These are phyloP conservation scores for Geodia barretti DNA, from an alignment of 37 sponge, comb jelly and placozoan genomes.

Conservation along the genomic window DNA sequence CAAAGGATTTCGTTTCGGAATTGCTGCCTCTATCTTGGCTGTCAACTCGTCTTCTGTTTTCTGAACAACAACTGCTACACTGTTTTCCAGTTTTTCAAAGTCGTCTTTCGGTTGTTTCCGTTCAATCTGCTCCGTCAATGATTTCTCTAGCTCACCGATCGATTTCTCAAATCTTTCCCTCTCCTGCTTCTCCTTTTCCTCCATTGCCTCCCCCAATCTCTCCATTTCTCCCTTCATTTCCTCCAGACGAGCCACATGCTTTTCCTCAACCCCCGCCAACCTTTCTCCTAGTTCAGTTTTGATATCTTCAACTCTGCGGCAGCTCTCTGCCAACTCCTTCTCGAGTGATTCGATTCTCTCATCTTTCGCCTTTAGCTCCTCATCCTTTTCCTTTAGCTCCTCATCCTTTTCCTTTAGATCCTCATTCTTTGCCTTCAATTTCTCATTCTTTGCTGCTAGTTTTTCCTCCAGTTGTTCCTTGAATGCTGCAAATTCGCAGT, in stretches of 20 bases:
- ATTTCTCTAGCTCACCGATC: background rate
- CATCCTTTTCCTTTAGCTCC: too few species aligned
- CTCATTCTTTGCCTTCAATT: too few species aligned
- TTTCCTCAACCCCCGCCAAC: conserved; percentile 5
- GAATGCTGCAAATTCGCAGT: background rate
- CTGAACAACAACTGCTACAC: too few species aligned
- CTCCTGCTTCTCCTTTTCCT: background rate
- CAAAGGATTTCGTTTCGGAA: too few species aligned
- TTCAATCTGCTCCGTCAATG: background rate
- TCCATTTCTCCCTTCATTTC: background rate
- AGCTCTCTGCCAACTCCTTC: background rate
- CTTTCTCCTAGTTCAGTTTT: background rate
- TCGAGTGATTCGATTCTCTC: background rate
- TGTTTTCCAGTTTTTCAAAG: too few species aligned
- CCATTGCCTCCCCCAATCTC: background rate
- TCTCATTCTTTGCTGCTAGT: background rate
- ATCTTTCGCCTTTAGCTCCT: background rate
- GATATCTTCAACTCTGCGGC: background rate
- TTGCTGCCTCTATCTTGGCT: too few species aligned
- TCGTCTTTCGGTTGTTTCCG: background rate
- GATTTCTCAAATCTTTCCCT: background rate
- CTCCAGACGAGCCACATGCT: background rate
- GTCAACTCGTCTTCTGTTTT: too few species aligned
- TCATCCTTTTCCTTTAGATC: too few species aligned
- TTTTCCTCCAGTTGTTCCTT: background rate